Percentiles rank a stretch among this genome's conserved stretches.
phyloP scores from a whole-genome alignment of 2,113 vertebrate species.

The Barnardius zonarius region DNA sequence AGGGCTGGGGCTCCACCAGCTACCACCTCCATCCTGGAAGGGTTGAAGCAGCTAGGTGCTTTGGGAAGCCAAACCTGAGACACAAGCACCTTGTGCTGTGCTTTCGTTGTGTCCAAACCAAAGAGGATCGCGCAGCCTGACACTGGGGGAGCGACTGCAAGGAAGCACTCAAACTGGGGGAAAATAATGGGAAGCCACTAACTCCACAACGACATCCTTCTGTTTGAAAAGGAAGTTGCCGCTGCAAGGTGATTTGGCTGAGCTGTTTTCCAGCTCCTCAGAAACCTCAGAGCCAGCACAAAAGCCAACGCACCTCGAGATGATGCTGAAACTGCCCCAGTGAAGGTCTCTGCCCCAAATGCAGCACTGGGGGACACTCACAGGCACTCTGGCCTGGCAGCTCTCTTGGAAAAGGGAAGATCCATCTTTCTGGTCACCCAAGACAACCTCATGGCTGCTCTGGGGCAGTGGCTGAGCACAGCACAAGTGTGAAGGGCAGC shows the following conservation, averaged over 20 bases:
- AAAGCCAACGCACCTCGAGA: accelerated
- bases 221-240: slow-evolving; percentile 19
- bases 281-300: neutral
- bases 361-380: accelerated
- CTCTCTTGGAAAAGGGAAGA: neutral
- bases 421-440: neutral
- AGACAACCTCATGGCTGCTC: neutral
- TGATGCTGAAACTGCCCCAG: no score
- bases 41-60: neutral
- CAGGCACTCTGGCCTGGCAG: neutral
- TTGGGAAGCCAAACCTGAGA: neutral
- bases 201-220: slow-evolving; percentile 31
- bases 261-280: neutral
- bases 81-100: accelerated
- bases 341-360: neutral
- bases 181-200: slow-evolving; percentile 34
- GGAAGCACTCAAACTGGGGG: neutral
- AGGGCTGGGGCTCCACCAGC: accelerated
- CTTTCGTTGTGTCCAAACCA: neutral
- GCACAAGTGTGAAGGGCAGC: accelerated
- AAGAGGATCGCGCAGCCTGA: neutral
- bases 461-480: accelerated
- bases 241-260: neutral
- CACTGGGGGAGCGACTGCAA: neutral
- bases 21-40: accelerated